Conservation (phyloP, 2,888 invertebrate genomes). For the Trachelus iudaicus region DNA sequence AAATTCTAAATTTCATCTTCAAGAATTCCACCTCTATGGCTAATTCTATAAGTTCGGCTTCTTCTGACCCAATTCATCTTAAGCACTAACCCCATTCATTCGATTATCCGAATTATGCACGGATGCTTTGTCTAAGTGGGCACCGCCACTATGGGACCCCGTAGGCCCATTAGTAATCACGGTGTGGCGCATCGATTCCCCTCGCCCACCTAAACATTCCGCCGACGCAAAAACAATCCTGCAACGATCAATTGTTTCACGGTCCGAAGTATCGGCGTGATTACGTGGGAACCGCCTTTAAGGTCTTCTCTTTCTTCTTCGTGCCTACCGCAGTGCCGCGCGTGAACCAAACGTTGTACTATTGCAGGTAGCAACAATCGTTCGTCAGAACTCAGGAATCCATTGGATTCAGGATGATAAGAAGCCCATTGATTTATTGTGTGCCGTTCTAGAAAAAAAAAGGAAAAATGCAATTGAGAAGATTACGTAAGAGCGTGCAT, state of each 20-base stretch:
- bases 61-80: constrained; percentile 16
- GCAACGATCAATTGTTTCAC: constrained; percentile 34
- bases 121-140: constrained; percentile 34
- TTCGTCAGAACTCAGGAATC: neutral
- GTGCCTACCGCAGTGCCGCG: neutral
- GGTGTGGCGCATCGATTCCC: constrained; percentile 32
- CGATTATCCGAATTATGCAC: constrained; percentile 47
- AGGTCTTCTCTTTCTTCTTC: constrained; percentile 22
- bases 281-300: constrained; percentile 27
- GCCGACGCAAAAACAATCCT: constrained; percentile 11
- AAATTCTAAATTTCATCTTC: neutral
- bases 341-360: neutral
- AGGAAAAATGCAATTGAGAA: neutral
- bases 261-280: constrained; percentile 26
- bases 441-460: neutral
- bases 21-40: neutral
- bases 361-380: neutral
- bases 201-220: constrained; percentile 27
- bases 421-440: neutral
- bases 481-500: neutral
- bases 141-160: constrained; percentile 19
- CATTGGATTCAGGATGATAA: neutral
- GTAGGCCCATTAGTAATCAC: constrained; percentile 32
- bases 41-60: constrained; percentile 14
- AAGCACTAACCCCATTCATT: constrained; percentile 27